Evolutionary conservation across 2,797 vertebrate genomes (phyloP), one percentile per base, ranked within the genome.

Genomic region (Sparus aurata): DNA sequence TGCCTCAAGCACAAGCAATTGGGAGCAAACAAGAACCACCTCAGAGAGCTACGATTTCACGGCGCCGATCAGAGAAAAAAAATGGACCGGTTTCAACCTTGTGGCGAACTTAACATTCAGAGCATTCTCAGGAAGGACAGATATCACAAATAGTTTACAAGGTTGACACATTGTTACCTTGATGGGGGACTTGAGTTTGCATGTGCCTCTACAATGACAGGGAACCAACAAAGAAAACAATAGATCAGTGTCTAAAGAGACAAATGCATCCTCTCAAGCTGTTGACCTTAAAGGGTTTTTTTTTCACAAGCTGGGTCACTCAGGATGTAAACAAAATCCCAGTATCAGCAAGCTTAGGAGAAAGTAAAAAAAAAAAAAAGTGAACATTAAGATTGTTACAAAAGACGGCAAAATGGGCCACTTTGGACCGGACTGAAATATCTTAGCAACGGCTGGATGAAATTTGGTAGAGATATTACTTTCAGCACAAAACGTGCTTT

Each of bases 1-100:
- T 77, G 77, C 71, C 73, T 82, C 27, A 23, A 74, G 71, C 87
- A 82, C 65, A 83, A 80, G 76, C 66, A 78, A 50, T 46, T 54
- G 45, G 67, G 65, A 64, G 47, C 41, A 52, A 78, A 86, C 30
- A 27, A 73, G 38, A 77, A 23, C n/a, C 65, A 69, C 84, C 62
- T 55, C 46, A 49, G 70, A 73, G 63, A 76, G 58, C 53, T 75
- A 52, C 17, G 71, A 66, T 84, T 85, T 85, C 52, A 64, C 57
- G 22, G 79, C 55, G 16, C 27, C 3, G 5, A 68, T 74, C 69
- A 76, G 81, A 79, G 52, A 53, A 27, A 27, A 52, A 54, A 63
- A 70, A 64, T 22, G 27, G 47, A 52, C 20, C 3, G 23, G 34
- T 73, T 78, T 83, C 43, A 85, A 69, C 43, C 74, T 69, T 59